Conservation (phyloP, 2,797 vertebrate species). For the Anabacerthia variegaticeps region DNA sequence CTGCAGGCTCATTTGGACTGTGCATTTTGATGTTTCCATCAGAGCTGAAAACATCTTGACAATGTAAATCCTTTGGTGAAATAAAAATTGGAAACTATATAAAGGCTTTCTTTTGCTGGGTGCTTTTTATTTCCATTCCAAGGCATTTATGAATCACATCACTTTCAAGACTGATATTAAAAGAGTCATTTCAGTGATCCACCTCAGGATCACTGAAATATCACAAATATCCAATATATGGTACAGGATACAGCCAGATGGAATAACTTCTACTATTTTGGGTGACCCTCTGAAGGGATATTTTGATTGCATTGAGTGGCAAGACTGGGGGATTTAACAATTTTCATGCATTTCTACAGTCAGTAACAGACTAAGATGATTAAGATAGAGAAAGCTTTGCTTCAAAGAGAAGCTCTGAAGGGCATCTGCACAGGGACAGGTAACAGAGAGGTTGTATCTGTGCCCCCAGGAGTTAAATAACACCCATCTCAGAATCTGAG, state of each 20-base stretch:
- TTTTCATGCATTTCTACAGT: background rate
- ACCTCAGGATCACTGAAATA: background rate
- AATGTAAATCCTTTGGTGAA: background rate
- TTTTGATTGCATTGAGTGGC: background rate
- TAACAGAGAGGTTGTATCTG: background rate
- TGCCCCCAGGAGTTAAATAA: background rate
- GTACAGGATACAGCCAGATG: background rate
- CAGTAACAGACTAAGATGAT: background rate
- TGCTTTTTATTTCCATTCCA: background rate
- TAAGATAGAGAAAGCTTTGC: background rate
- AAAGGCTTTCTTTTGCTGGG: background rate
- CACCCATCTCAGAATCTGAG: background rate
- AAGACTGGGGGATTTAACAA: accelerated
- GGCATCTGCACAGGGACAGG: background rate
- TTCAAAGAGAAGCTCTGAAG: background rate
- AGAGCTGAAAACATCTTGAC: background rate
- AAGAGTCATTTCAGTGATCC: background rate
- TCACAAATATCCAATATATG: background rate
- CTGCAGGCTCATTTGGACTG: background rate
- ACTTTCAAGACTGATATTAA: background rate
- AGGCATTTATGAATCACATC: background rate
- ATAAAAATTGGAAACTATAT: background rate
- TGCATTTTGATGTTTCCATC: background rate
- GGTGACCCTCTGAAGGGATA: background rate
- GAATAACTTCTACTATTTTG: background rate